Evolutionary conservation across 2,113 vertebrate species (phyloP), one percentile per base, ranked within the genome.

Genomic region (Mungos mungo): DNA sequence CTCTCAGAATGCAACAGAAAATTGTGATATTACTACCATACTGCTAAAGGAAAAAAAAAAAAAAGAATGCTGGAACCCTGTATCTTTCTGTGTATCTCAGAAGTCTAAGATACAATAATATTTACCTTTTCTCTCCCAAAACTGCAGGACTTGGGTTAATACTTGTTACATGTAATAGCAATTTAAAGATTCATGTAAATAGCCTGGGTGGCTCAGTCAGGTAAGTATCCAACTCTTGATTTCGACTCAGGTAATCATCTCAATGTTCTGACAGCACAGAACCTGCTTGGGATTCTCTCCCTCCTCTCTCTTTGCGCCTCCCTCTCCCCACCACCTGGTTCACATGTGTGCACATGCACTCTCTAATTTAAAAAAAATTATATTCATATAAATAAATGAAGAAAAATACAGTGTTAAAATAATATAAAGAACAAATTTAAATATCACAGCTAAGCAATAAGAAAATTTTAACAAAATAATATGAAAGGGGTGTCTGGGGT

Each of bases 341-440:
- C 21, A 23, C 57, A 60, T 60, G 57, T 60, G 57, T 23, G 57
- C 0, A 7, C 18, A 60, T 23, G 21, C 57, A 9, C 57, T 60
- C 21, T 9, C 57, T 23, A 21, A 60, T 21, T 60, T 60, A 60
- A 60, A 60, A 60, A 60, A 60, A 60, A 60, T 23, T 60, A 60
- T 21, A 60, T 21, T 60, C 21, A 60, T 60, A 60, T 9, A 60
- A 60, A 60, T 60, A 60, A 60, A 57, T 57, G 57, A 80, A 77
- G 18, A 95, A 93, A 96, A 95, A 47, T n/a, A 69, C 14, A 68
- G 11, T 50, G 77, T 90, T 80, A 74, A 82, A 83, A 60, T 91
- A 79, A 84, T 66, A 91, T 65, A 93, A 94, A 84, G 4, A 92
- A 94, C 66, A 88, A 77, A 89, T 80, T 89, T 89, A 93, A 95